These are phyloP conservation scores for Mesitornis unicolor DNA, from an alignment of 2,113 vertebrate genomes.

Conservation along the genomic window DNA sequence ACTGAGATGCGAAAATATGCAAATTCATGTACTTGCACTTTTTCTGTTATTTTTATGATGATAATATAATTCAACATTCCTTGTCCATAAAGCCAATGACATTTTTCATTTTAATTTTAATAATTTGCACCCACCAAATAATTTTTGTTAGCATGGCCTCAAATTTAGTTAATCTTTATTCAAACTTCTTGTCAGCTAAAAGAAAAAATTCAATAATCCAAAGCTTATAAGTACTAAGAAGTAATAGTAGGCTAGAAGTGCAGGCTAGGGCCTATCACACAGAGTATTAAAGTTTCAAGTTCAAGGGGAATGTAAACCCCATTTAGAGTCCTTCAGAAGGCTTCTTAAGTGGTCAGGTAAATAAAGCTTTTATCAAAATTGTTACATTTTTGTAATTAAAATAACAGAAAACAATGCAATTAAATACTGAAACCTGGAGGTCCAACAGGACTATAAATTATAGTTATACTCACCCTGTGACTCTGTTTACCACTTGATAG, in stretches of 20 bases:
- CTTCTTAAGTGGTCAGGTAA: not conserved
- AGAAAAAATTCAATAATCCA: not conserved
- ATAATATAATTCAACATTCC: not conserved
- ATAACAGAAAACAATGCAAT: not conserved
- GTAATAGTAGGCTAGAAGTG: fast-evolving
- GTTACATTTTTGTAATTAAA: not conserved
- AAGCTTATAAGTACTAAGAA: not conserved
- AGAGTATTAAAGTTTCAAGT: not conserved
- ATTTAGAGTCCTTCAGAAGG: not conserved
- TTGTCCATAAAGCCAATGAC: not conserved
- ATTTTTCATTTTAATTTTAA: not conserved
- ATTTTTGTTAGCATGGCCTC: not conserved
- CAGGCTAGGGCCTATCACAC: not conserved
- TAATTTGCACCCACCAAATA: not conserved
- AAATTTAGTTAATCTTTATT: not conserved
- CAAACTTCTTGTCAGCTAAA: not conserved
- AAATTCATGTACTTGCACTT: fast-evolving
- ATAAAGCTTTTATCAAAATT: not conserved
- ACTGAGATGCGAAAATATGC: not conserved
- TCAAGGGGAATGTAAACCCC: not conserved
- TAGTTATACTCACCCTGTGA: not conserved
- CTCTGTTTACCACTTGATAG: not conserved
- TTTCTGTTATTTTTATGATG: not conserved
- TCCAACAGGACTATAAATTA: not conserved
- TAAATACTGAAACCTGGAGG: not conserved